These are phyloP conservation scores for Pseudopleuronectes americanus DNA, from an alignment of 2,797 vertebrate genomes.

Conservation along the genomic window DNA sequence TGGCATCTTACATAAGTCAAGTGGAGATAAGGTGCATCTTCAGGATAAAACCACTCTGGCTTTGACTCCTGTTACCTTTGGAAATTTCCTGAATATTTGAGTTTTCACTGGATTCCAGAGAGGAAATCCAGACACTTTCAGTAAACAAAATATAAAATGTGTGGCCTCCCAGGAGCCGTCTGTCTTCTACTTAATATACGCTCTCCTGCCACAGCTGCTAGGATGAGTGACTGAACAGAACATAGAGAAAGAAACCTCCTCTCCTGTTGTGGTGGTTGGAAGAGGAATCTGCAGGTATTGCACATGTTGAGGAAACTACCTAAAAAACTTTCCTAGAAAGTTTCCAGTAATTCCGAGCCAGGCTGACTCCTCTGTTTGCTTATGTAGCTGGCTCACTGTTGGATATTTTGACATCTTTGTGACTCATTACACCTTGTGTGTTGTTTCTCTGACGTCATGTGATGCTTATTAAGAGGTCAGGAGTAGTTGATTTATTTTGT, in stretches of 20 bases:
- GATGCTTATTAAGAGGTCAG: neutral
- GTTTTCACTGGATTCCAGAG: neutral
- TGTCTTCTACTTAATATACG: neutral
- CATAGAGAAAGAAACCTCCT: neutral
- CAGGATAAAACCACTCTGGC: neutral
- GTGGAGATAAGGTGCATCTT: neutral
- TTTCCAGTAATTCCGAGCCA: neutral
- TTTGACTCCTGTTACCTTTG: neutral
- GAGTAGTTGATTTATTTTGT: no score
- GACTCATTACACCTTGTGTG: no score
- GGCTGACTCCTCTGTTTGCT: neutral
- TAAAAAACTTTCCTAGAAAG: neutral
- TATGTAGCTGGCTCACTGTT: neutral
- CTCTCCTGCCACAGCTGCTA: neutral
- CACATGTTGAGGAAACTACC: neutral
- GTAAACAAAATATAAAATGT: neutral
- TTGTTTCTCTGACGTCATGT: neutral
- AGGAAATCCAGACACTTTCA: neutral
- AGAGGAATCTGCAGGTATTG: neutral
- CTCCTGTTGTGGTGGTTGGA: neutral
- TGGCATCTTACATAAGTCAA: neutral
- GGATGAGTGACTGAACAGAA: neutral
- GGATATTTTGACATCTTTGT: neutral
- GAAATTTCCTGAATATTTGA: neutral
- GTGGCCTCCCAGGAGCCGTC: slow-evolving; percentile 9